Conservation (phyloP, 2,113 vertebrate species). For the Axis porcinus region DNA sequence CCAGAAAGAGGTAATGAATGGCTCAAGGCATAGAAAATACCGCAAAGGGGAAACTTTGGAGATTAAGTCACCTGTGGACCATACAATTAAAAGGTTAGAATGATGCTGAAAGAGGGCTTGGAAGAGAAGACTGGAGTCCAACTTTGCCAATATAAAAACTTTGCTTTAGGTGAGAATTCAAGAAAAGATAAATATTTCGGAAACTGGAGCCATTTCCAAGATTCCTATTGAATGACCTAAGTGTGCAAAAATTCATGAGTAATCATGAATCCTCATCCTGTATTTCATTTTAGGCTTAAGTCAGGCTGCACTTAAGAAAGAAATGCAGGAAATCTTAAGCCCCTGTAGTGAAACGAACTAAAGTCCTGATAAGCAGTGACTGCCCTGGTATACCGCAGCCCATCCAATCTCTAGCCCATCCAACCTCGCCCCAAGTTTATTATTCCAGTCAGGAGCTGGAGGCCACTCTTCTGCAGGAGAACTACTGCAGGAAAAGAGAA, state of each 20-base stretch:
- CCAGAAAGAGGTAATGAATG: background rate
- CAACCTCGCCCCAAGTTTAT: background rate
- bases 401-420: background rate
- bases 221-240: background rate
- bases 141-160: background rate
- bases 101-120: background rate
- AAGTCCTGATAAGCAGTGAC: background rate
- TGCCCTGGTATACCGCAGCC: background rate
- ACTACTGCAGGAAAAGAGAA: background rate
- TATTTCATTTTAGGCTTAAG: conserved; percentile 14
- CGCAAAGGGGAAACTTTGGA: background rate
- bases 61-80: background rate
- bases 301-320: background rate
- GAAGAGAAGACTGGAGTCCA: background rate
- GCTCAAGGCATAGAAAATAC: background rate
- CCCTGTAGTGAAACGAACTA: background rate
- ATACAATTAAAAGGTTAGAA: background rate
- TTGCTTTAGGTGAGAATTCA: conserved; percentile 4
- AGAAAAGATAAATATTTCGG: background rate
- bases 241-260: conserved; percentile 33
- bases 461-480: background rate
- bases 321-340: background rate
- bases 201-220: background rate
- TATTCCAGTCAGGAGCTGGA: background rate
- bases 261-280: background rate